Base-by-base conservation (phyloP, 2,113 vertebrate genomes). In the Neopipo cinnamomea region DNA sequence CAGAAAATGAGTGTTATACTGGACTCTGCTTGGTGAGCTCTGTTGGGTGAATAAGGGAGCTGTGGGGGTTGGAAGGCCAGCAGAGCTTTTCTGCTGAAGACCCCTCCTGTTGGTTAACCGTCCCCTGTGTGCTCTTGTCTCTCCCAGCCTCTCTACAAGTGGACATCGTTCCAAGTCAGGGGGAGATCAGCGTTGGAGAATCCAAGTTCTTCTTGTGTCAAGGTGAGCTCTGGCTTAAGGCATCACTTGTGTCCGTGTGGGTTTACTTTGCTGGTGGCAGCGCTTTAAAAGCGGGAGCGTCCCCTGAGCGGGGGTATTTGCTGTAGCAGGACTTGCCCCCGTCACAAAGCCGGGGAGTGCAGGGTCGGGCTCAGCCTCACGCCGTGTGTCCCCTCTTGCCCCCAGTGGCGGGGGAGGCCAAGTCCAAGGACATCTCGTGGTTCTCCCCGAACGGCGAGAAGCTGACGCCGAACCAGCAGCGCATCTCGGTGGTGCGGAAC, bases 161-260 rank as follows among this genome's bases (percentile, higher is more conserved):
- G 97, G 98, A 99, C 96, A 99, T 99, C 68, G 99, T 98, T 84
- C 99, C 99, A 31, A 98, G 98, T 62, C 98, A 99, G 93, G 99
- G 99, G 19, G 99, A 99, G 97, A 99, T 99, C 97, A 99, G 99
- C 70, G 98, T 99, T 16, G 99, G 99, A 97, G 99, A 99, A 66
- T 99, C 99, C 66, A 99, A 99, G 84, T 99, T 99, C 99, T 99
- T 99, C 98, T 94, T 99, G 95, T 99, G 99, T 77, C 98, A 99
- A 98, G 99, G 99, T 99, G 98, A 96, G 97, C 78, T 55, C 19
- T 31, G 27, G 37, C 52, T 24, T 33, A 2, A 8, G 39, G 35
- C n/a, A 3, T 28, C 6, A 1, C 21, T 21, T n/a, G 23, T 55
- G 67, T 73, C 31, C 4, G 8, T 14, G 16, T 24, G 39, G 39